A percentile compares a stretch with the other conserved stretches of the same genome.
Conservation (phyloP, 2,113 vertebrate genomes). For the Xenus cinereus region DNA sequence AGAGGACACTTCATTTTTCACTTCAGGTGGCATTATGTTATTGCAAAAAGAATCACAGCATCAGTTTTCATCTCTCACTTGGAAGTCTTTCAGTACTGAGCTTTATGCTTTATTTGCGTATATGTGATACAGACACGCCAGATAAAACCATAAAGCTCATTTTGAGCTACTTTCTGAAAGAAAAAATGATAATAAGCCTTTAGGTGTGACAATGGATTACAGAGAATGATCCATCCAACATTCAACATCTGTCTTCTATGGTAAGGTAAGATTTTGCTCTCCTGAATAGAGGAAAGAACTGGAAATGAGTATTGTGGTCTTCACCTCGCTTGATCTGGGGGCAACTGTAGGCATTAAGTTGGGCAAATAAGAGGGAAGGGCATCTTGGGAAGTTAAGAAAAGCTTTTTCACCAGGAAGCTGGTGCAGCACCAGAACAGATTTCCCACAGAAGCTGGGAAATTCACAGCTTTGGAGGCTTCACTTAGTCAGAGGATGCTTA, state of each 20-base stretch:
- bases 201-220: not conserved
- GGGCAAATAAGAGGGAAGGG: not conserved
- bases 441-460: not conserved
- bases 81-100: not conserved
- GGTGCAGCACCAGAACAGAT: not conserved
- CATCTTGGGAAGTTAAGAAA: not conserved
- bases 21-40: not conserved
- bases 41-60: not conserved
- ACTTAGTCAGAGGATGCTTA: not conserved
- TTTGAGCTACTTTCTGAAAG: not conserved
- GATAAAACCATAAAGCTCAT: not conserved
- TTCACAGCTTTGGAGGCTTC: not conserved
- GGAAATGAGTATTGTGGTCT: not conserved
- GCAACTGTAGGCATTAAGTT: rapidly evolving
- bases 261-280: not conserved
- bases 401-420: not conserved
- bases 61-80: not conserved
- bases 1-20: not conserved
- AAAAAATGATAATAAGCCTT: not conserved
- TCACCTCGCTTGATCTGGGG: not conserved
- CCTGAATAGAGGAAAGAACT: not conserved
- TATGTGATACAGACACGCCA: not conserved
- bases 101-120: not conserved
- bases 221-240: not conserved
- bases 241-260: not conserved